Conservation (phyloP, 2,113 vertebrate genomes). For the Bagarius yarrelli region DNA sequence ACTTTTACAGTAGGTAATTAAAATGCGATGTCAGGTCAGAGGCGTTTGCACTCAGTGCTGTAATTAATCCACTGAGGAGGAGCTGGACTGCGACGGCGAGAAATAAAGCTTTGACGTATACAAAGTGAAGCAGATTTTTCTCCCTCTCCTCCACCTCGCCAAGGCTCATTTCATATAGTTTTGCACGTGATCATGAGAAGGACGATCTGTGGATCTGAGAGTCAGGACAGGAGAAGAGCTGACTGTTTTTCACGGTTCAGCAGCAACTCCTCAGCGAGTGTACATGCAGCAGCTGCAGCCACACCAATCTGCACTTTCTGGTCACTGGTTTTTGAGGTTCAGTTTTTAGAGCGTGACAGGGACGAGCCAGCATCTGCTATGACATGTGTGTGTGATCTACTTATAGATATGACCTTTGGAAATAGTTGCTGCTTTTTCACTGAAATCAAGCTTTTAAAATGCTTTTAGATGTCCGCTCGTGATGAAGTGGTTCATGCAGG, state of each 20-base stretch:
- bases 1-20: constrained; percentile 74
- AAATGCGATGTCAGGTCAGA: constrained; percentile 71
- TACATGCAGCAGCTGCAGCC: constrained; percentile 56
- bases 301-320: constrained; percentile 68
- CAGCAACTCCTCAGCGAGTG: constrained; percentile 58
- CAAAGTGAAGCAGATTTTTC: constrained; percentile 29
- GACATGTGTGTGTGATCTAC: constrained; percentile 23
- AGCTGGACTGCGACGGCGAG: constrained; percentile 58
- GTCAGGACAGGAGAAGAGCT: constrained; percentile 54
- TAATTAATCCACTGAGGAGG: constrained; percentile 71
- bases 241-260: constrained; percentile 70
- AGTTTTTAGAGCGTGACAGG: constrained; percentile 63
- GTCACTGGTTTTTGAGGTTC: constrained; percentile 66
- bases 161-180: constrained; percentile 46
- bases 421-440: constrained; percentile 21
- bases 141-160: constrained; percentile 36
- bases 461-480: not conserved
- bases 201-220: not conserved
- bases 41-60: constrained; percentile 60
- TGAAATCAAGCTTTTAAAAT: constrained; percentile 20
- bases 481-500: not conserved
- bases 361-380: constrained; percentile 35
- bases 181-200: constrained; percentile 27
- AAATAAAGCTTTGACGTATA: constrained; percentile 46
- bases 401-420: constrained; percentile 30